Base-by-base conservation (phyloP, 2,797 vertebrate genomes). In the Anableps anableps region DNA sequence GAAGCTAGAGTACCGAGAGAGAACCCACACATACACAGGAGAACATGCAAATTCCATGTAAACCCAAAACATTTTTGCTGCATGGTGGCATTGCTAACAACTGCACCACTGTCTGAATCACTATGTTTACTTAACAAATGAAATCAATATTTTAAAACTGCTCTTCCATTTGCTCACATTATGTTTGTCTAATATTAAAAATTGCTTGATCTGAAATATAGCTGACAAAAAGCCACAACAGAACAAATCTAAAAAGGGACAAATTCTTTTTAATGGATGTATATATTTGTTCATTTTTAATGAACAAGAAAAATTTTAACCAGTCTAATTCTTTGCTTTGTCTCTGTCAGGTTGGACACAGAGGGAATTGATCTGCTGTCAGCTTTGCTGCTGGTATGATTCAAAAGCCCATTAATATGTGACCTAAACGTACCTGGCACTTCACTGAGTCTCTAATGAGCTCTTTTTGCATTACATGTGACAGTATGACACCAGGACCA, bases 331-430 rank as follows among this genome's bases (percentile, higher is more conserved):
- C 41, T 66, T 23, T 71, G 41, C 51, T 80, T 71, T 90, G 43
- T 90, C 73, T 92, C 48, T 84, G 0, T 74, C 81, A 99, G 98
- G 91, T 90, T 99, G 94, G 98, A 99, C 91, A 93, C 96, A 0
- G 98, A 99, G 43, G 98, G 98, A 77, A 97, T 98, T 0, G 96
- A 97, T 80, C 91, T 99, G 80, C 94, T 99, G 79, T 90, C 91
- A 68, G 95, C 94, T 70, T 94, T 98, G n/a, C 95, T 99, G 21
- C 85, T 96, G 96, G 98, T 98, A 95, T 29, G 85, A 82, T 2
- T 75, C 64, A n/a, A 76, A 73, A 75, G 10, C 29, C 36, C n/a
- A 6, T 3, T 76, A 43, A 45, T 55, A 3, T 26, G 51, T 8
- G 16, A 23, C 23, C 53, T 13, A 45, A 13, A 19, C 31, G 4